phyloP scores from a whole-genome alignment of 2,888 invertebrate species.

The Drosophila emarginata region DNA sequence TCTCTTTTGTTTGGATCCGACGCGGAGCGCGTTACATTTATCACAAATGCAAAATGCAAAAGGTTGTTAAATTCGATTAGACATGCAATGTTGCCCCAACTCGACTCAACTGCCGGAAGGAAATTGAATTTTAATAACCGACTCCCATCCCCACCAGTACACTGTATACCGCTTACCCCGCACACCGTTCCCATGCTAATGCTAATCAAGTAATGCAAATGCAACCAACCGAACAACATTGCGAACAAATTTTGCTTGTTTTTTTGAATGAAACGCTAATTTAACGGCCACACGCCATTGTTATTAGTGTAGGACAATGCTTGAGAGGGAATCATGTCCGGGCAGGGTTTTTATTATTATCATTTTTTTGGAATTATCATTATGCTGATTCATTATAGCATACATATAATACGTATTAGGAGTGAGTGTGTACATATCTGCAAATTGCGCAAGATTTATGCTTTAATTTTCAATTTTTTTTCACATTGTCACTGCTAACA shows the following conservation, averaged over 20 bases:
- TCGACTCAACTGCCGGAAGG: constrained; percentile 34
- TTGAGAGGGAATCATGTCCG: constrained; percentile 9
- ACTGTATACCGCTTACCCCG: neutral
- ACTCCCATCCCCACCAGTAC: constrained; percentile 52
- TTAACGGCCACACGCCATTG: constrained; percentile 63
- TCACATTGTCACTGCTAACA: constrained; percentile 23
- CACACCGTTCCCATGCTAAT: constrained; percentile 58
- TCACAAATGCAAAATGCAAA: constrained; percentile 57
- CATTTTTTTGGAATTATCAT: constrained; percentile 1
- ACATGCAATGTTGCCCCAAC: constrained; percentile 56
- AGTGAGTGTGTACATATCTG: constrained; percentile 2
- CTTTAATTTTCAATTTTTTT: neutral
- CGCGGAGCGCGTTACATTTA: constrained; percentile 41
- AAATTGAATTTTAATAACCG: constrained; percentile 76
- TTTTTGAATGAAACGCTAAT: constrained; percentile 73
- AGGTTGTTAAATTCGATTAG: constrained; percentile 73
- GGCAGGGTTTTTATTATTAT: constrained; percentile 1
- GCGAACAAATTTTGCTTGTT: constrained; percentile 65
- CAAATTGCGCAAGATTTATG: constrained; percentile 13
- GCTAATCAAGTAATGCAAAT: constrained; percentile 65
- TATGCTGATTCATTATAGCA: constrained; percentile 11
- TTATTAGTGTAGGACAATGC: constrained; percentile 12
- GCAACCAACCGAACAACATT: constrained; percentile 59
- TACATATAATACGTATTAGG: neutral
- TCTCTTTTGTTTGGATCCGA: constrained; percentile 13